Conservation (phyloP, 2,797 vertebrate genomes). For the Sebastes miniatus region DNA sequence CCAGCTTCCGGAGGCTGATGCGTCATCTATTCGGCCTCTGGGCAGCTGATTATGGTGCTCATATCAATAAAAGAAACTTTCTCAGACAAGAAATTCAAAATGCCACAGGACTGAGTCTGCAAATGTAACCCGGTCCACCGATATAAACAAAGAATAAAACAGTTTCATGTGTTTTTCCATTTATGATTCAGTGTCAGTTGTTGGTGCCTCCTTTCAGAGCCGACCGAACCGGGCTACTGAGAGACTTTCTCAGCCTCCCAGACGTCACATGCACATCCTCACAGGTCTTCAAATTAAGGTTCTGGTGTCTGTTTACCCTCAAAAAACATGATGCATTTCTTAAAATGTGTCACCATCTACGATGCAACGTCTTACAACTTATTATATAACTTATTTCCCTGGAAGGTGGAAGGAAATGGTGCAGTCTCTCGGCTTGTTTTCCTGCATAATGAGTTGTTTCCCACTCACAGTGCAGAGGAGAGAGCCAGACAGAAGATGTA, state of each 20-base stretch:
- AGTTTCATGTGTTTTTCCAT: not conserved
- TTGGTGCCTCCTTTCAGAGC: not conserved
- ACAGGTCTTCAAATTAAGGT: not conserved
- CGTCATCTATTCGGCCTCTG: slow-evolving; percentile 60
- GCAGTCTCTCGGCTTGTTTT: not conserved
- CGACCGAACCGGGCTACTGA: not conserved
- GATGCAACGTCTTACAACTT: not conserved
- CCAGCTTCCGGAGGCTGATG: slow-evolving; percentile 39
- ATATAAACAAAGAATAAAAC: not conserved
- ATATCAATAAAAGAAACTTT: not conserved
- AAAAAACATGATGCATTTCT: not conserved
- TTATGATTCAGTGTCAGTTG: not conserved
- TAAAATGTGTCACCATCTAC: not conserved
- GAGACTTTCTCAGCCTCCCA: not conserved
- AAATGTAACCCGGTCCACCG: not conserved
- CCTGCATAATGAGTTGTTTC: not conserved
- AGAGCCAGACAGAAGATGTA: not conserved
- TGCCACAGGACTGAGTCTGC: not conserved
- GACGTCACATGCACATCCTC: too few relatives aligned
- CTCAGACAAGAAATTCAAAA: not conserved
- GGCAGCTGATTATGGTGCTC: slow-evolving; percentile 56
- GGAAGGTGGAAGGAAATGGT: not conserved
- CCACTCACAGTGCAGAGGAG: not conserved
- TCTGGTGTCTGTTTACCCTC: not conserved
- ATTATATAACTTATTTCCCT: not conserved